Percentiles rank a stretch among this genome's conserved stretches.
These are phyloP conservation scores for Eulemur albifrons DNA, from an alignment of 2,797 vertebrate genomes.

Conservation along the genomic window DNA sequence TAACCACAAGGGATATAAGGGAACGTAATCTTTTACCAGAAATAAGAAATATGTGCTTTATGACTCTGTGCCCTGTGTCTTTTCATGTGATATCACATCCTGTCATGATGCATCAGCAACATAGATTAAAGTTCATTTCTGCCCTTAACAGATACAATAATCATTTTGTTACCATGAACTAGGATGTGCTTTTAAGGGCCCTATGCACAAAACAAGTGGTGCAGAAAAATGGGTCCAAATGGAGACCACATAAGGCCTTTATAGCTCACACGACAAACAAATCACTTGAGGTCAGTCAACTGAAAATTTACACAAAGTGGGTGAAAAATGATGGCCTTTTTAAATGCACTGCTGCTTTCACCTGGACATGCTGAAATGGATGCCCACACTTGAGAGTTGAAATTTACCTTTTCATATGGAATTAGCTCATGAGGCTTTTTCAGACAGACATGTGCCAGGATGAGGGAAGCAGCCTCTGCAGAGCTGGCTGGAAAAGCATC, in stretches of 20 bases:
- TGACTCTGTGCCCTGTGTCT: neutral
- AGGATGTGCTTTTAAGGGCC: constrained; percentile 42
- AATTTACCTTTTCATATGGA: neutral
- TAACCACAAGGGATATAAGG: constrained; percentile 2
- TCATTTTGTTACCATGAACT: constrained; percentile 26
- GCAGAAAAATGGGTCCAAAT: constrained; percentile 48
- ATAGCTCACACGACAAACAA: constrained; percentile 41
- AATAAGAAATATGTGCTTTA: constrained; percentile 42
- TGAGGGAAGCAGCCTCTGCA: neutral
- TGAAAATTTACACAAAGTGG: constrained; percentile 41
- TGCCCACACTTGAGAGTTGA: neutral
- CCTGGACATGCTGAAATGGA: constrained; percentile 15
- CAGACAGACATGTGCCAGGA: neutral
- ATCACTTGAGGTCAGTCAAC: constrained; percentile 14
- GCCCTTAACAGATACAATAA: neutral
- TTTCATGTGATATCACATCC: constrained; percentile 35
- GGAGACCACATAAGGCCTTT: constrained; percentile 27
- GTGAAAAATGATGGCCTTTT: constrained; percentile 1
- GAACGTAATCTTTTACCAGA: constrained; percentile 19
- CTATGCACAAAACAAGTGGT: constrained; percentile 28
- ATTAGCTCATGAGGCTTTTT: neutral
- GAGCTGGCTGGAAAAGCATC: neutral
- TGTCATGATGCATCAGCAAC: constrained; percentile 7
- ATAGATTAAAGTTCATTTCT: constrained; percentile 51
- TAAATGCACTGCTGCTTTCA: constrained; percentile 10